Percentiles rank a stretch among this genome's conserved stretches.
Conservation (phyloP, 2,888 invertebrate species). For the Scelioninae gen. 1 region DNA sequence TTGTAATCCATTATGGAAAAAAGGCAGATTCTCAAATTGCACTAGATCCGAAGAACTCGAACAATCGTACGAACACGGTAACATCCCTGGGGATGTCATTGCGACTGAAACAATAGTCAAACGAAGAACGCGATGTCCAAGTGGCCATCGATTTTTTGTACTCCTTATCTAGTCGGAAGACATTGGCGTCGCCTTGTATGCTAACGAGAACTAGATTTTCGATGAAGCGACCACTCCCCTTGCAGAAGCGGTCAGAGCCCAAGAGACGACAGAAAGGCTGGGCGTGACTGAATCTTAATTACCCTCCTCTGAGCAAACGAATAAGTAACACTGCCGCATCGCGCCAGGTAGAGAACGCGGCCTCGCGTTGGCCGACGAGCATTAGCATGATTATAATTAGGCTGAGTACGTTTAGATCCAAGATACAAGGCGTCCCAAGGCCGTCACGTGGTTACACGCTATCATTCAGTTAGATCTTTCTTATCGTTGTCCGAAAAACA, state of each 20-base stretch:
- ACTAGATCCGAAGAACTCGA: too few relatives aligned
- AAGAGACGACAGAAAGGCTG: constrained; percentile 82
- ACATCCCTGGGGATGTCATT: constrained; percentile 29
- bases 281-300: constrained; percentile 85
- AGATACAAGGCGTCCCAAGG: constrained; percentile 81
- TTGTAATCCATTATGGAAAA: too few relatives aligned
- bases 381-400: constrained; percentile 85
- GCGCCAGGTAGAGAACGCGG: constrained; percentile 69
- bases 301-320: constrained; percentile 78
- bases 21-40: too few relatives aligned
- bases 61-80: not conserved
- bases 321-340: constrained; percentile 78
- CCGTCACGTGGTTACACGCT: constrained; percentile 70
- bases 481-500: constrained; percentile 56
- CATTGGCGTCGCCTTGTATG: constrained; percentile 72
- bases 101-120: constrained; percentile 24
- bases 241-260: constrained; percentile 80
- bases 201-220: constrained; percentile 80
- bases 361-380: constrained; percentile 73
- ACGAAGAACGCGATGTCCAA: constrained; percentile 26
- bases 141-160: constrained; percentile 61
- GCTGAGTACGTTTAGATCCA: constrained; percentile 83
- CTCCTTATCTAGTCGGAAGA: constrained; percentile 62
- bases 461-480: constrained; percentile 57
- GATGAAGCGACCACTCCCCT: constrained; percentile 81